Conservation (phyloP, 2,797 vertebrate species). For the Sebastes nivosus region DNA sequence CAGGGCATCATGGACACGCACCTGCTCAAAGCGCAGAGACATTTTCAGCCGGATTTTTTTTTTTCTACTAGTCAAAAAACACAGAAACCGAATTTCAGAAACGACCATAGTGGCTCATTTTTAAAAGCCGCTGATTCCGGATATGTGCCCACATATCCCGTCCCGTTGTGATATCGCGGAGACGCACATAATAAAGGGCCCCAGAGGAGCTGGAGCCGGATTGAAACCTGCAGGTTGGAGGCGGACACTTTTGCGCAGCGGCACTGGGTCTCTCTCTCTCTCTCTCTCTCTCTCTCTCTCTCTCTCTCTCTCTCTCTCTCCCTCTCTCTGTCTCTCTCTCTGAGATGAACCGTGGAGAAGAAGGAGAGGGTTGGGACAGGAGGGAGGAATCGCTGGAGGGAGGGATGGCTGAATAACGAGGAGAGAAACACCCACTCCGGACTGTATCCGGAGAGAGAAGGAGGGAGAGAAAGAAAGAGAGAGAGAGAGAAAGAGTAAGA, state of each 20-base stretch:
- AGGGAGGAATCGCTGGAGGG: slow-evolving; percentile 74
- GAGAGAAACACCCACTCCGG: slow-evolving; percentile 78
- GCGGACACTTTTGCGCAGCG: slow-evolving; percentile 53
- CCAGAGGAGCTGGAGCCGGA: slow-evolving; percentile 25
- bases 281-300: not conserved
- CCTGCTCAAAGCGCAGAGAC: slow-evolving; percentile 62
- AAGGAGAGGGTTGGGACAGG: slow-evolving; percentile 66
- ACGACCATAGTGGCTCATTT: slow-evolving; percentile 14
- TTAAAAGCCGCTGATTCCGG: slow-evolving; percentile 21
- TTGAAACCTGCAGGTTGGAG: slow-evolving; percentile 41
- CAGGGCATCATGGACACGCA: slow-evolving; percentile 23
- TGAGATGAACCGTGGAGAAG: slow-evolving; percentile 36
- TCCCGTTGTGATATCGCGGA: slow-evolving; percentile 26
- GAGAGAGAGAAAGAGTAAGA: slow-evolving; percentile 25
- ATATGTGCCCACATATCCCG: slow-evolving; percentile 25
- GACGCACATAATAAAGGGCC: slow-evolving; percentile 28
- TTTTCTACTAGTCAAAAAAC: slow-evolving; percentile 9
- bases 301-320: not conserved
- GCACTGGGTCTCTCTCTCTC: slow-evolving; percentile 22
- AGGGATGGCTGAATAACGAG: slow-evolving; percentile 78
- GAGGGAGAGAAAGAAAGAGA: slow-evolving; percentile 52
- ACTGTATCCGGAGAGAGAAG: slow-evolving; percentile 67
- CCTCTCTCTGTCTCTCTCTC: slow-evolving; percentile 20
- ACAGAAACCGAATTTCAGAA: not conserved
- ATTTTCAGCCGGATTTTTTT: slow-evolving; percentile 18